phyloP scores from a whole-genome alignment of 1,140 invertebrate genomes.

The Papilio polyxenes region DNA sequence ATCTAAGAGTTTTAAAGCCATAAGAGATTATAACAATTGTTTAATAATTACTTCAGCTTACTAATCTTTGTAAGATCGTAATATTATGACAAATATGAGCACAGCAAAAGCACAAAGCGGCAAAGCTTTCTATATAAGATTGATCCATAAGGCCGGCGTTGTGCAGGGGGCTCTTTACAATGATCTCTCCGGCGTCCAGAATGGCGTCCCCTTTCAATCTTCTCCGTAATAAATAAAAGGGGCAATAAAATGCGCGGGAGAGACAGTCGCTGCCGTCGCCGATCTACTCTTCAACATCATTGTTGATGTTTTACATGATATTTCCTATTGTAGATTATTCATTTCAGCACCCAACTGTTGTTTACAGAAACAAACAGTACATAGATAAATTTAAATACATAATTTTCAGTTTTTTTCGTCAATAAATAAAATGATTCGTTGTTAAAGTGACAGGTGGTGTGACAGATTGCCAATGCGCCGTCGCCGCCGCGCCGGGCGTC shows the following conservation, averaged over 20 bases:
- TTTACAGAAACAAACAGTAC: not conserved
- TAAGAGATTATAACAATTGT: not conserved
- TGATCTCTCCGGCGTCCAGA: slow-evolving; percentile 61
- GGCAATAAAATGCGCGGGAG: slow-evolving; percentile 68
- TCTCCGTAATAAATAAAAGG: slow-evolving; percentile 78
- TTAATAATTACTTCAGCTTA: not conserved
- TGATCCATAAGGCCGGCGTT: slow-evolving; percentile 37
- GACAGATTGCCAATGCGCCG: slow-evolving; percentile 47
- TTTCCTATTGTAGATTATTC: slow-evolving; percentile 38
- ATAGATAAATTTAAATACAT: not conserved
- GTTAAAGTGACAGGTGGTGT: slow-evolving; percentile 46
- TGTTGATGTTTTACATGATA: slow-evolving; percentile 48
- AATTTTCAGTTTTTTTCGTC: not conserved
- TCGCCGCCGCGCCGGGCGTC: slow-evolving; percentile 16
- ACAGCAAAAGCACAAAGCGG: not conserved
- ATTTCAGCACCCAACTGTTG: not conserved
- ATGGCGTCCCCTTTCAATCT: slow-evolving; percentile 76
- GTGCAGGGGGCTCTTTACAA: slow-evolving; percentile 60
- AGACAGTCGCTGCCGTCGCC: slow-evolving; percentile 54
- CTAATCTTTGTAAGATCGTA: not conserved
- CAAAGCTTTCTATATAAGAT: slow-evolving; percentile 35
- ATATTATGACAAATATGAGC: slow-evolving; percentile 17
- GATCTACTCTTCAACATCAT: slow-evolving; percentile 52
- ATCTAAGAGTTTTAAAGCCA: not conserved
- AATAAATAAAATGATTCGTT: slow-evolving; percentile 27